Base-by-base conservation (phyloP, 2,888 invertebrate genomes). In the Hybos culiciformis region DNA sequence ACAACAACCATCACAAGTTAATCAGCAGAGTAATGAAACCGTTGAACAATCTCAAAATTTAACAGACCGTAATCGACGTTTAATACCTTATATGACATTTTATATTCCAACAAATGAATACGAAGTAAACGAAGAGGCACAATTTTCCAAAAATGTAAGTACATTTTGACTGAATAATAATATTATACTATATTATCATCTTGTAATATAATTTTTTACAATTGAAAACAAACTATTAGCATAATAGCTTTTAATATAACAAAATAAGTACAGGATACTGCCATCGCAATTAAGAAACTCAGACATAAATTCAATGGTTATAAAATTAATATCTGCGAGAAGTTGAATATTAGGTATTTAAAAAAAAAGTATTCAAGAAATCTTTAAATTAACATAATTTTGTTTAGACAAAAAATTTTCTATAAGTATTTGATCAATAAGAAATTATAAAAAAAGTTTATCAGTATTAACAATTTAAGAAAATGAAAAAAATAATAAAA, bases 61-160 rank as follows among this genome's bases (percentile, higher is more conserved):
- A 44, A 60, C 62, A 33, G 66, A 84, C 63, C 72, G 86, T 40
- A 80, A 80, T 57, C 75, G 86, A 54, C 72, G 87, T 49, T 63
- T 87, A 39, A 79, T 87, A 56, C 87, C 86, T 2, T 86, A 86
- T 60, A 81, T 83, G 75, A 83, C 83, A 26, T 87, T 80, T 63
- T 86, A 85, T 61, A 69, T 74, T 21, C 69, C 79, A n/a, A 75
- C 23, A 21, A 36, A 36, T 36, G 19, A 36, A 20, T 19, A 36
- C 21, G 19, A 19, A 14, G 21, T 36, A n/a, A 21, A 36, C 21
- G 20, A 36, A 21, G 15, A 32, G 11, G 7, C 7, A 24, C 19
- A 19, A 36, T 36, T 14, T 36, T 14, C 4, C 20, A 21, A 36
- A n/a, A n/a, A 36, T n/a, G 21, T 36, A 36, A 36, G 19, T 21